Evolutionary conservation across 2,888 invertebrate species (phyloP).

Genomic region (Timema podura): DNA sequence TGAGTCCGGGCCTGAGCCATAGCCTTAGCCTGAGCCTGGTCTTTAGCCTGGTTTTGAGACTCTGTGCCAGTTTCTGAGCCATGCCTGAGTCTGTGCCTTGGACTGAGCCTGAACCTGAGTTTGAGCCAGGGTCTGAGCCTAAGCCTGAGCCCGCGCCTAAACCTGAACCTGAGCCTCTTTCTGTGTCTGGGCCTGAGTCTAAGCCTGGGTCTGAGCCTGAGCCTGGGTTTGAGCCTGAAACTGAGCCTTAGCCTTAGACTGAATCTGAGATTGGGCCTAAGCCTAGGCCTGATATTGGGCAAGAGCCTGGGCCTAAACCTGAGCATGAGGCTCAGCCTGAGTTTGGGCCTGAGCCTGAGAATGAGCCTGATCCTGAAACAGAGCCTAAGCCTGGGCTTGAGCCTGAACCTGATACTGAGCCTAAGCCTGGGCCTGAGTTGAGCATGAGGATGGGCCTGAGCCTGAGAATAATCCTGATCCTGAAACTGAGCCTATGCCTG

Average conservation of each 20-base stretch:
- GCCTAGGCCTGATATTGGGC: conserved; percentile 18
- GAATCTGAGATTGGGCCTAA: background rate
- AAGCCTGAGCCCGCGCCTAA: background rate
- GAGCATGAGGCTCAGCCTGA: background rate
- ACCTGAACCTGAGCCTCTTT: conserved; percentile 22
- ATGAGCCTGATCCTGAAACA: background rate
- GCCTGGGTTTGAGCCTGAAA: conserved; percentile 29
- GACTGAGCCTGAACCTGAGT: conserved; percentile 29
- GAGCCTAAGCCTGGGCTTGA: background rate
- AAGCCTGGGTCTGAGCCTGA: conserved; percentile 33
- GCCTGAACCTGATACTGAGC: background rate
- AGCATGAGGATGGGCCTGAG: conserved; percentile 12
- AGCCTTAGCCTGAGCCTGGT: conserved; percentile 34
- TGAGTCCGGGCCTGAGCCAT: conserved; percentile 30
- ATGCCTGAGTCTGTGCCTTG: conserved; percentile 34
- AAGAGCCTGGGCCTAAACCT: conserved; percentile 31
- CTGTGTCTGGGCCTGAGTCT: conserved; percentile 15
- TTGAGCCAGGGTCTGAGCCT: conserved; percentile 15
- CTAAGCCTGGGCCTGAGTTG: background rate
- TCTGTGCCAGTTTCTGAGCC: conserved; percentile 31
- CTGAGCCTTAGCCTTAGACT: conserved; percentile 12
- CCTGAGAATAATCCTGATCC: conserved; percentile 35
- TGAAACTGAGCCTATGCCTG: conserved; percentile 31
- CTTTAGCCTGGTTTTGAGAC: conserved; percentile 31
- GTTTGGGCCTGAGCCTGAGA: conserved; percentile 11